Evolutionary conservation across 2,797 vertebrate species (phyloP).

Genomic region (Sebastolobus alascanus): DNA sequence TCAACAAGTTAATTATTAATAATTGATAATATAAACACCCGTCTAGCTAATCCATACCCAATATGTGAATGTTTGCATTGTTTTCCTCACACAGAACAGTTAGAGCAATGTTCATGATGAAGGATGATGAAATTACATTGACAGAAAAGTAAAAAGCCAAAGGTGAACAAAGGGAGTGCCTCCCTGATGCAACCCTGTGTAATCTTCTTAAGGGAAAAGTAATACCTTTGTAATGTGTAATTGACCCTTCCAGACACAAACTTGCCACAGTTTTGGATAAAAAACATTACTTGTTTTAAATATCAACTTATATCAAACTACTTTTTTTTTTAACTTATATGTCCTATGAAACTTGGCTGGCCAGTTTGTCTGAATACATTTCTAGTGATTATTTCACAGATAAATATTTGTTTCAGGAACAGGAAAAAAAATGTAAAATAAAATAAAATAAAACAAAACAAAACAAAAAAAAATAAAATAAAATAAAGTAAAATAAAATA

Average conservation of each 20-base stretch:
- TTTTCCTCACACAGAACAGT: background rate
- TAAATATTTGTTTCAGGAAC: too few relatives aligned
- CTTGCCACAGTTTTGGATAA: background rate
- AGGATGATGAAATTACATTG: constrained; percentile 6
- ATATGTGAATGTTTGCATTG: background rate
- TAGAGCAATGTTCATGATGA: background rate
- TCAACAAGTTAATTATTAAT: background rate
- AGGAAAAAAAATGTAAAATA: too few relatives aligned
- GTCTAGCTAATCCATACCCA: too few relatives aligned
- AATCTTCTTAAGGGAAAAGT: constrained; percentile 23
- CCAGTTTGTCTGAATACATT: background rate
- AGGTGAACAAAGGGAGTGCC: constrained; percentile 19
- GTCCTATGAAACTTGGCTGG: background rate
- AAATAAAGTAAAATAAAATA: too few relatives aligned
- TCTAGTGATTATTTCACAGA: background rate
- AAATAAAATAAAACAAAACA: too few relatives aligned
- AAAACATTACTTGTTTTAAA: background rate
- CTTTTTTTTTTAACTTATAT: background rate
- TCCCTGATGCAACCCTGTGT: constrained; percentile 59
- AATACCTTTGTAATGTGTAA: constrained; percentile 9
- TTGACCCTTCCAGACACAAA: constrained; percentile 21
- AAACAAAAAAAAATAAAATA: too few relatives aligned
- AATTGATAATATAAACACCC: background rate
- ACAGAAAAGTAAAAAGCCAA: constrained; percentile 11
- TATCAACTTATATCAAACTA: background rate